Conservation (phyloP, 2,888 invertebrate species). For the Metopia argyrocephala region DNA sequence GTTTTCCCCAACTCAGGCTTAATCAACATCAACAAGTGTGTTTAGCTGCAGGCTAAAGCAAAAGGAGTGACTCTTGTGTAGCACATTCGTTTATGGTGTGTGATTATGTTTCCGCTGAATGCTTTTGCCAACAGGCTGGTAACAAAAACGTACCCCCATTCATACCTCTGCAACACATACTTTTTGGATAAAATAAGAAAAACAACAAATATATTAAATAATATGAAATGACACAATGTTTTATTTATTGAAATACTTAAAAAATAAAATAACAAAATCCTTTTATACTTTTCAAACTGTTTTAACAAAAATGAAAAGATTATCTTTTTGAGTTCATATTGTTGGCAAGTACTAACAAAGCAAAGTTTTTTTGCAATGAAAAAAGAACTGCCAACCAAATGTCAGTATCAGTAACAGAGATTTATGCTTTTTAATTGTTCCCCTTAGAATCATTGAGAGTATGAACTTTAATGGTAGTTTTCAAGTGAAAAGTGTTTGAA, state of each 20-base stretch:
- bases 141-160: not conserved
- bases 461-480: not conserved
- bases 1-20: not conserved
- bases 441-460: not conserved
- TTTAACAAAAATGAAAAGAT: constrained; percentile 15
- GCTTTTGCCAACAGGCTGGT: not conserved
- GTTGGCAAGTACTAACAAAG: not conserved
- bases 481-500: not conserved
- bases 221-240: too few relatives aligned
- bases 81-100: constrained; percentile 7
- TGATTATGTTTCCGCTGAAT: constrained; percentile 11
- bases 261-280: not conserved
- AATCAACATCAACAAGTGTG: constrained; percentile 5
- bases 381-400: constrained; percentile 24
- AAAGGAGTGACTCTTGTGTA: not conserved
- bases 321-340: not conserved
- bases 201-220: too few relatives aligned
- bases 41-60: constrained; percentile 7
- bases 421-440: constrained; percentile 13
- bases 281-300: constrained; percentile 9
- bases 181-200: not conserved
- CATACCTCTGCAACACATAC: not conserved
- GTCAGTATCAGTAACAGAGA: constrained; percentile 25
- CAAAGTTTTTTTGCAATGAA: not conserved
- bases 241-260: constrained; percentile 7